A percentile compares a stretch with the other conserved stretches of the same genome.
phyloP scores from a whole-genome alignment of 1,140 invertebrate genomes.

The Dufourea novaeangliae region DNA sequence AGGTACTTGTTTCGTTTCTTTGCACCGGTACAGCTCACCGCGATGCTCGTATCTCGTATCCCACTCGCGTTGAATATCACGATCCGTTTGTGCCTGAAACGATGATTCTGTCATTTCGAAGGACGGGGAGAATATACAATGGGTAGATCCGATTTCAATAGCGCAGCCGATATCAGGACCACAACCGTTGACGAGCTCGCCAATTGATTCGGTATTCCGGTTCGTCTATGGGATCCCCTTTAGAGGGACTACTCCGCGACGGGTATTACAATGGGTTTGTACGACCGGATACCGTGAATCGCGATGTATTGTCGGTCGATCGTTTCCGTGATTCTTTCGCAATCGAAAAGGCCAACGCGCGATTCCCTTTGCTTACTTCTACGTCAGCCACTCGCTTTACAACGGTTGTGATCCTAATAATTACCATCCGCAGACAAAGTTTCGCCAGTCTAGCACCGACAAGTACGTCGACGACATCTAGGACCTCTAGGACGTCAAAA shows the following conservation, averaged over 20 bases:
- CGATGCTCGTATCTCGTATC: no score
- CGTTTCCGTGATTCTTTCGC: slow-evolving; percentile 2
- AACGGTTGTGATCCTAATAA: no score
- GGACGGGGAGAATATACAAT: slow-evolving; percentile 31
- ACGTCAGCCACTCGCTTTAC: no score
- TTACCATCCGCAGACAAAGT: no score
- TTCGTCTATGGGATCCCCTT: slow-evolving; percentile 44
- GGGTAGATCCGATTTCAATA: slow-evolving; percentile 55
- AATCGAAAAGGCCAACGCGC: slow-evolving; percentile 1
- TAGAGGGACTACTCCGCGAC: slow-evolving; percentile 35
- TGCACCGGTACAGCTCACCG: slow-evolving; percentile 11
- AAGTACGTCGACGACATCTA: no score
- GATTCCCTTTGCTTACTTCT: not conserved
- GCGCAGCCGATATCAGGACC: slow-evolving; percentile 45
- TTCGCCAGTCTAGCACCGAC: no score
- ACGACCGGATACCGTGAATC: slow-evolving; percentile 50
- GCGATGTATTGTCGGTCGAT: slow-evolving; percentile 16
- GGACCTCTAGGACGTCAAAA: no score
- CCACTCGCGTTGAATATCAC: slow-evolving; percentile 20
- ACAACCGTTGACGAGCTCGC: slow-evolving; percentile 20
- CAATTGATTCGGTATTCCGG: slow-evolving; percentile 31
- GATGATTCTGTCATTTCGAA: slow-evolving; percentile 31
- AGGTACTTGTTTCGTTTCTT: slow-evolving; percentile 14
- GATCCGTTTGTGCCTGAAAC: slow-evolving; percentile 11
- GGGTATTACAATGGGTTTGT: slow-evolving; percentile 1